Conservation (phyloP, 2,113 vertebrate species). For the Gorsachius goisagi region DNA sequence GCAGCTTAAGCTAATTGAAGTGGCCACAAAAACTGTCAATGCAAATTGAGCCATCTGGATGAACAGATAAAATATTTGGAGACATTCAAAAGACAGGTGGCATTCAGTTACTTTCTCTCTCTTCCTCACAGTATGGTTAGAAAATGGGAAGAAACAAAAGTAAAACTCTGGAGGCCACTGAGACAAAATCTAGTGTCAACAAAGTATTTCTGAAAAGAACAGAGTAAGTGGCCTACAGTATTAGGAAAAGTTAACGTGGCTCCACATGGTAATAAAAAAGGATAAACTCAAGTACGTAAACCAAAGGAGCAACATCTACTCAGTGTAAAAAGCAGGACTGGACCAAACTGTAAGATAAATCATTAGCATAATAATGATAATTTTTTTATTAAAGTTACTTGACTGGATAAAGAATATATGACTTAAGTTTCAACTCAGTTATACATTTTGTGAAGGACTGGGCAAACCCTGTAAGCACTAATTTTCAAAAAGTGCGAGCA, state of each 20-base stretch:
- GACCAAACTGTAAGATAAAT: background rate
- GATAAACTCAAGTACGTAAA: background rate
- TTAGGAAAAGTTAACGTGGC: background rate
- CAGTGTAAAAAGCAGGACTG: background rate
- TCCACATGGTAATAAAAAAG: background rate
- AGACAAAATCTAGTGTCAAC: background rate
- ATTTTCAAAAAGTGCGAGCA: background rate
- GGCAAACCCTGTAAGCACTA: rapidly evolving
- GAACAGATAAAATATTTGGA: constrained; percentile 62
- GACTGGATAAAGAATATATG: background rate
- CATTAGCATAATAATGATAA: background rate
- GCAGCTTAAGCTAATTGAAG: constrained; percentile 60
- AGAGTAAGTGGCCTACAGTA: background rate
- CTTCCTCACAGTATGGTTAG: background rate
- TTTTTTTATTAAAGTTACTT: background rate
- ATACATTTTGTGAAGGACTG: background rate
- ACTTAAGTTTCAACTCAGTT: background rate
- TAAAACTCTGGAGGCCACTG: background rate
- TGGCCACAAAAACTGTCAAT: constrained; percentile 57
- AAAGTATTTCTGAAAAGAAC: background rate
- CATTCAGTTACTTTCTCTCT: background rate
- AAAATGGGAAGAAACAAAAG: constrained; percentile 4
- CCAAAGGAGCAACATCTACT: background rate
- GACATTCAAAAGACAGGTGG: constrained; percentile 58
- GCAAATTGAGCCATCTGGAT: constrained; percentile 65